Conservation (phyloP, 2,888 invertebrate genomes). For the Elmis aenea region DNA sequence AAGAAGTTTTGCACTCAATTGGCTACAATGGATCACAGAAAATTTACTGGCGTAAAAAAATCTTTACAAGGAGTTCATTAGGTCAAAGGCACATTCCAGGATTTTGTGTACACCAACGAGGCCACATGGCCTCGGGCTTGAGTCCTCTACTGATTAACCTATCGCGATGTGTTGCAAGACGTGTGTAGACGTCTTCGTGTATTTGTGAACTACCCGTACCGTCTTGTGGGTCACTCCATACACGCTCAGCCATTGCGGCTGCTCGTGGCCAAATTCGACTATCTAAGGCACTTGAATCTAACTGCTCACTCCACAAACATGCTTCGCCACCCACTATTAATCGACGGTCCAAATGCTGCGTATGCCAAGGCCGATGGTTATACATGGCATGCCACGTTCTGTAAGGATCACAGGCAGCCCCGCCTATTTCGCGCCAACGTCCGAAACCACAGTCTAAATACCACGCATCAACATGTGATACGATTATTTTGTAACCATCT, state of each 20-base stretch:
- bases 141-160: constrained; percentile 60
- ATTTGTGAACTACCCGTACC: constrained; percentile 42
- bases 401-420: constrained; percentile 83
- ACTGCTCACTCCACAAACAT: constrained; percentile 82
- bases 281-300: constrained; percentile 67
- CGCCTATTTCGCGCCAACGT: constrained; percentile 77
- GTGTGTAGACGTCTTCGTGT: constrained; percentile 61
- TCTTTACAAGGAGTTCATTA: constrained; percentile 13
- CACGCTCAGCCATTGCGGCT: constrained; percentile 75
- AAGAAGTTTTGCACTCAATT: too few relatives aligned
- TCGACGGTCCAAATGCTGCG: constrained; percentile 43
- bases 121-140: constrained; percentile 68
- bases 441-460: constrained; percentile 86
- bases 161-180: constrained; percentile 63
- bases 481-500: constrained; percentile 70
- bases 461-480: constrained; percentile 85
- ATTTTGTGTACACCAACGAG: constrained; percentile 72
- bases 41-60: constrained; percentile 1
- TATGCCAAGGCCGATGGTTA: constrained; percentile 73
- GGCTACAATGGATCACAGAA: too few relatives aligned
- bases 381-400: constrained; percentile 84
- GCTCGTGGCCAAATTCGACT: constrained; percentile 78
- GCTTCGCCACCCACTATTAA: constrained; percentile 70
- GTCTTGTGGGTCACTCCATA: constrained; percentile 61
- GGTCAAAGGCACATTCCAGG: constrained; percentile 65